Conservation (phyloP, 1,140 invertebrate genomes). For the Hylaeus volcanicus region DNA sequence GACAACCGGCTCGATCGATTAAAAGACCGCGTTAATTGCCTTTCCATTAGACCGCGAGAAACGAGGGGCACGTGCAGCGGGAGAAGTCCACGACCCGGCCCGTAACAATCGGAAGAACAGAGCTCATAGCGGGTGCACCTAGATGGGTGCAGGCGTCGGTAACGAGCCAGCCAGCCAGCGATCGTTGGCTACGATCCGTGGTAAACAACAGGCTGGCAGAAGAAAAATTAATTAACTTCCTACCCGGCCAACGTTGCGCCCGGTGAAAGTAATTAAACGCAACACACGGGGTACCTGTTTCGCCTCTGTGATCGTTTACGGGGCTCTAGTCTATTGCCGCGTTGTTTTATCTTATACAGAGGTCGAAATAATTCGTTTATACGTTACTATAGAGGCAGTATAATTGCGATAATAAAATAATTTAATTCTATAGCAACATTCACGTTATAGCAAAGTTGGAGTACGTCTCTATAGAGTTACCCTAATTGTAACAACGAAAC, state of each 20-base stretch:
- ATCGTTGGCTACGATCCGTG: constrained; percentile 27
- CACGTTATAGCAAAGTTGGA: too few species aligned
- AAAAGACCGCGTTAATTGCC: constrained; percentile 48
- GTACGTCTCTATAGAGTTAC: too few species aligned
- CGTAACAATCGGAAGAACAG: constrained; percentile 30
- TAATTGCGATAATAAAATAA: too few species aligned
- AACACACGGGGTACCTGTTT: constrained; percentile 21
- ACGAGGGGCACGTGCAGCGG: constrained; percentile 39
- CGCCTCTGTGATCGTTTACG: constrained; percentile 11
- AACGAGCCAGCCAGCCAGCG: constrained; percentile 11
- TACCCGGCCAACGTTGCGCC: background rate
- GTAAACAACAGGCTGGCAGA: background rate
- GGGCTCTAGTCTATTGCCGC: constrained; percentile 40
- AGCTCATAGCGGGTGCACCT: background rate
- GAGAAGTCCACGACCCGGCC: constrained; percentile 34
- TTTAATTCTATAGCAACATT: background rate
- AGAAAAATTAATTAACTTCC: constrained; percentile 52
- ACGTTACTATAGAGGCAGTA: background rate
- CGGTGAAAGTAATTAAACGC: constrained; percentile 56
- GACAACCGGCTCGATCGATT: constrained; percentile 30
- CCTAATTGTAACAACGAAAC: too few species aligned
- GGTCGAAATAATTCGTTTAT: too few species aligned
- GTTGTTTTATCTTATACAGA: background rate
- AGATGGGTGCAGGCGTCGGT: constrained; percentile 26
- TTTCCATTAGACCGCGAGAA: constrained; percentile 42